phyloP scores from a whole-genome alignment of 1,140 invertebrate genomes.

The Rhyzopertha dominica region DNA sequence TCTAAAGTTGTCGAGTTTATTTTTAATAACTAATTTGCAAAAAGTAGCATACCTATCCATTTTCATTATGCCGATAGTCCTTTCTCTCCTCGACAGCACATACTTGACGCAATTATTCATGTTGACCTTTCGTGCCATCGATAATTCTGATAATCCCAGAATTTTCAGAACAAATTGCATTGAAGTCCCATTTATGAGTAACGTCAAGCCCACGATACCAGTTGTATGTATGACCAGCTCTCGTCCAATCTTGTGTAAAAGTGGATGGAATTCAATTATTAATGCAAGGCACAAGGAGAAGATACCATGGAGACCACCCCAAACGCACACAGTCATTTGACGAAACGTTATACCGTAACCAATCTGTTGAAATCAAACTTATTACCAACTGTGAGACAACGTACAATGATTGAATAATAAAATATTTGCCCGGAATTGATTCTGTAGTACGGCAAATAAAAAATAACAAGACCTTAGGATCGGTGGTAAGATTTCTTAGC shows the following conservation, averaged over 20 bases:
- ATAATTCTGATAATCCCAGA: constrained; percentile 45
- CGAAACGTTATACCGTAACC: constrained; percentile 15
- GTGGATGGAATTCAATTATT: neutral
- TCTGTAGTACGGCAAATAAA: no score
- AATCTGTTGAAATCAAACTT: no score
- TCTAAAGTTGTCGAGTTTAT: no score
- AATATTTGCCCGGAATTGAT: no score
- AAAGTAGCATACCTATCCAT: constrained; percentile 43
- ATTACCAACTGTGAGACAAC: no score
- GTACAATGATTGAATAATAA: no score
- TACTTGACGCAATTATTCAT: constrained; percentile 49
- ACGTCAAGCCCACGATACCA: constrained; percentile 29
- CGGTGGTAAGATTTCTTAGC: no score
- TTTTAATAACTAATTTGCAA: neutral
- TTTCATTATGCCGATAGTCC: constrained; percentile 47
- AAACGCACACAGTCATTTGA: constrained; percentile 8
- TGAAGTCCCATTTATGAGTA: constrained; percentile 45
- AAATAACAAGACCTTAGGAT: no score
- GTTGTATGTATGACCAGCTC: constrained; percentile 6
- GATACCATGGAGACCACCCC: constrained; percentile 5
- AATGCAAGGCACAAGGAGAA: constrained; percentile 1
- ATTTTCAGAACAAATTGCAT: constrained; percentile 43
- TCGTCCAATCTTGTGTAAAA: neutral
- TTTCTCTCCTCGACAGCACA: constrained; percentile 44
- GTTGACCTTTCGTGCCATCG: constrained; percentile 46